phyloP scores from a whole-genome alignment of 37 sponge, comb jelly and placozoan species.

The Aphrocallistes beatrix region DNA sequence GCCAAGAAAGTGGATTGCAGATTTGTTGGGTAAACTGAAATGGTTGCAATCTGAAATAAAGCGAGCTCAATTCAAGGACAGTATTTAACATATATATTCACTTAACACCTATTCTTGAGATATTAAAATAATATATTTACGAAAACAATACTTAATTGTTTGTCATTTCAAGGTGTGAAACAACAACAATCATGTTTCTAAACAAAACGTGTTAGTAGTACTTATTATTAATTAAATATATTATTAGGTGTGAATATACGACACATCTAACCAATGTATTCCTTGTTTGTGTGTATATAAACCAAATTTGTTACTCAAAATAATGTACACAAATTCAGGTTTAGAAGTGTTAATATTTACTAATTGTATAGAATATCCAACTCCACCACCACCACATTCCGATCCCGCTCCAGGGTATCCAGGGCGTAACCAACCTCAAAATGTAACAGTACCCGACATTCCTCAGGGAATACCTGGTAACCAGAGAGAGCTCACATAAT shows the following conservation, averaged over 20 bases:
- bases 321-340: no score
- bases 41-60: neutral
- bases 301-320: no score
- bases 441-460: neutral
- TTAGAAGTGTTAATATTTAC: no score
- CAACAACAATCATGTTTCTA: no score
- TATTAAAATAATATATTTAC: neutral
- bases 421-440: neutral
- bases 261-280: no score
- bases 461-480: neutral
- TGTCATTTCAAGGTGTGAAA: no score
- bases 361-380: no score
- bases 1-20: constrained; percentile 5
- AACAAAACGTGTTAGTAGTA: no score
- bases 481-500: neutral
- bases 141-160: neutral
- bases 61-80: neutral
- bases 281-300: no score
- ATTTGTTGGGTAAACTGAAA: neutral
- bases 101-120: no score
- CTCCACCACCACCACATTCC: neutral
- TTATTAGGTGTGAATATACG: no score
- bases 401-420: neutral
- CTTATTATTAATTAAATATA: no score
- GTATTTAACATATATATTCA: neutral